Conservation (phyloP, 2,113 vertebrate species). For the Anolis sagrei region DNA sequence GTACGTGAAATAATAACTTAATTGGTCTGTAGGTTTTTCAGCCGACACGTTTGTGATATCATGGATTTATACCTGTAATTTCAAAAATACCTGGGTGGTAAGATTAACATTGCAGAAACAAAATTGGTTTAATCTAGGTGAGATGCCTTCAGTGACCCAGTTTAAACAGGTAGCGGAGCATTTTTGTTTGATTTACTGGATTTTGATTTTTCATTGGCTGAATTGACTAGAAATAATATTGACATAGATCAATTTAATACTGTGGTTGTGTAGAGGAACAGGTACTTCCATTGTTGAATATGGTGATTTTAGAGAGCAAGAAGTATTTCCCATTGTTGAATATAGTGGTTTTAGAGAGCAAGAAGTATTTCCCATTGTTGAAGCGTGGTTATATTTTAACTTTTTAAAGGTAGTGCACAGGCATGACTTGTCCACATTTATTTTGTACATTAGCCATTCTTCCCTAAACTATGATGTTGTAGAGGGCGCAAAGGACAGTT, state of each 20-base stretch:
- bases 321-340: neutral
- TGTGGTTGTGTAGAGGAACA: neutral
- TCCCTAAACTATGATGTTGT: neutral
- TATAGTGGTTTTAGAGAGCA: neutral
- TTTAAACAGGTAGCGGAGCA: neutral
- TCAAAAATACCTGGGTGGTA: neutral
- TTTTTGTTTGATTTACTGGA: neutral
- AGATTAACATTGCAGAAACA: too few relatives aligned
- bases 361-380: neutral
- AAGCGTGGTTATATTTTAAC: neutral
- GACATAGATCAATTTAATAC: neutral
- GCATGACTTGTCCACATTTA: neutral
- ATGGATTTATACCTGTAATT: neutral
- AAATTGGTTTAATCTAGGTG: neutral
- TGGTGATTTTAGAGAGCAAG: neutral
- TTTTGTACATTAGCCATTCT: neutral
- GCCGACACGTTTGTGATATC: neutral
- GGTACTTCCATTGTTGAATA: neutral
- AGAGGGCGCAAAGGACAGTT: neutral
- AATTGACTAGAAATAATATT: neutral
- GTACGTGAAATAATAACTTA: neutral
- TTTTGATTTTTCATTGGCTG: neutral
- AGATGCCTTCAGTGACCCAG: neutral
- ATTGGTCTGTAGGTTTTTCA: neutral
- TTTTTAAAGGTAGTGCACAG: neutral